Evolutionary conservation across 2,888 invertebrate genomes (phyloP).

Genomic region (Plebejus melissa): DNA sequence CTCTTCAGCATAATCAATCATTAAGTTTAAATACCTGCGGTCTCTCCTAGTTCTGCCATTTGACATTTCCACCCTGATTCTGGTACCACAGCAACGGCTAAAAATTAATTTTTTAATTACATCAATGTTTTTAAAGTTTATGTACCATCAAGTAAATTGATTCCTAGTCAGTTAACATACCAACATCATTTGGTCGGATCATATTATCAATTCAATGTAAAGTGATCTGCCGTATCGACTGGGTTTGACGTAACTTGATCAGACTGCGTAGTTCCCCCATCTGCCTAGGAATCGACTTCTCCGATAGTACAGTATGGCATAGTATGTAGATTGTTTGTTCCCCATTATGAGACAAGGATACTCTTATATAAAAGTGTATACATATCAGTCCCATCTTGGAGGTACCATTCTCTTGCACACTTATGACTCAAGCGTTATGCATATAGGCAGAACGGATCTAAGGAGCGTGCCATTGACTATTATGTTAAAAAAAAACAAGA

Average conservation of each 20-base stretch:
- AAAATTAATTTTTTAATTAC: slow-evolving; percentile 29
- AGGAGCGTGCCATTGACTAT: slow-evolving; percentile 60
- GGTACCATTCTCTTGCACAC: slow-evolving; percentile 71
- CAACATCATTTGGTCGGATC: too few species aligned
- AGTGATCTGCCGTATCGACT: too few species aligned
- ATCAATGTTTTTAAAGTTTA: too few species aligned
- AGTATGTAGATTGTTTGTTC: slow-evolving; percentile 48
- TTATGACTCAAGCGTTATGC: slow-evolving; percentile 78
- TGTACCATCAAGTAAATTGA: too few species aligned
- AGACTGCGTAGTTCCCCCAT: too few species aligned
- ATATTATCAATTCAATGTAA: too few species aligned
- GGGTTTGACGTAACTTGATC: too few species aligned
- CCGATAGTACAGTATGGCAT: too few species aligned
- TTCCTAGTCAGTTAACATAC: too few species aligned
- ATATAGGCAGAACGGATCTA: slow-evolving; percentile 74
- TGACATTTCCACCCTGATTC: slow-evolving; percentile 96
- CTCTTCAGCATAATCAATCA: not conserved
- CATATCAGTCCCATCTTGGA: slow-evolving; percentile 65
- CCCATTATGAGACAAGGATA: slow-evolving; percentile 64
- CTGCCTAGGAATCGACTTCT: too few species aligned
- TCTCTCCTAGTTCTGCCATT: slow-evolving; percentile 89
- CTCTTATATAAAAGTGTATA: slow-evolving; percentile 42
- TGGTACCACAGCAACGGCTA: slow-evolving; percentile 92
- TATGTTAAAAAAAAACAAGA: not conserved
- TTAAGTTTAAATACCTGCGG: slow-evolving; percentile 70